phyloP scores from a whole-genome alignment of 30 jellyfish, hydroid and myxozoan species.

The Pelagia noctiluca region DNA sequence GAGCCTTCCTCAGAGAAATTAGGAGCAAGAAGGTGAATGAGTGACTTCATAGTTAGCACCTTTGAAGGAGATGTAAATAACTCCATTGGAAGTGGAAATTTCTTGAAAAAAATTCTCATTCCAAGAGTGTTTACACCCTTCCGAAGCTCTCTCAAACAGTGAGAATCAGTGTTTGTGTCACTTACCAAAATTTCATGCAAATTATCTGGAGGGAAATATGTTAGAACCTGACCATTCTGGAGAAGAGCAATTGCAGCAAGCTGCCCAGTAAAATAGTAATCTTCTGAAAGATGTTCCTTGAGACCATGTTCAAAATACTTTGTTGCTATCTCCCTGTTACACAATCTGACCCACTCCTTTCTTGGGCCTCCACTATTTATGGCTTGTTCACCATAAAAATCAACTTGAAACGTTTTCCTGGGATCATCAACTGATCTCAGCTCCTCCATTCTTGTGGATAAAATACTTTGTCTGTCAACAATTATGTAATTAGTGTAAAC shows the following conservation, averaged over 20 bases:
- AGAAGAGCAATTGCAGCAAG: slow-evolving; percentile 35
- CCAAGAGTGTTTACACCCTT: slow-evolving; percentile 47
- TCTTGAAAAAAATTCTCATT: slow-evolving; percentile 9
- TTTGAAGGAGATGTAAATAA: slow-evolving; percentile 19
- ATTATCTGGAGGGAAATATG: slow-evolving; percentile 2
- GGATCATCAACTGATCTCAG: slow-evolving; percentile 30
- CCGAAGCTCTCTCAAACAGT: slow-evolving; percentile 22
- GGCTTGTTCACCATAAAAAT: slow-evolving; percentile 57
- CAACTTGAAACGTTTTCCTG: slow-evolving; percentile 49
- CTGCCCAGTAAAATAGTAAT: slow-evolving; percentile 55
- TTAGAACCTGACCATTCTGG: slow-evolving; percentile 59
- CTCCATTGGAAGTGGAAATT: slow-evolving; percentile 39
- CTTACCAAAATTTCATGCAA: slow-evolving; percentile 20
- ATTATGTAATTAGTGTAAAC: slow-evolving; percentile 56
- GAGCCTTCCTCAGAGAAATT: slow-evolving; percentile 43
- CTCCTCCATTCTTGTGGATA: slow-evolving; percentile 47
- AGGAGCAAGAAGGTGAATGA: slow-evolving; percentile 30
- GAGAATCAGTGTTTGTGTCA: slow-evolving; percentile 17
- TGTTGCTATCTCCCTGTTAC: slow-evolving; percentile 20
- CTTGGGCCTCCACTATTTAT: slow-evolving; percentile 63
- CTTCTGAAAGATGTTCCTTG: slow-evolving; percentile 30
- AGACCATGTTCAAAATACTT: slow-evolving; percentile 59
- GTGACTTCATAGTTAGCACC: slow-evolving; percentile 14
- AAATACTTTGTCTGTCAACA: slow-evolving; percentile 42
- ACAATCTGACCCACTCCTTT: slow-evolving; percentile 59